Evolutionary conservation across 92 coral and sea anemone species (phyloP).

Genomic region (Metridium senile): DNA sequence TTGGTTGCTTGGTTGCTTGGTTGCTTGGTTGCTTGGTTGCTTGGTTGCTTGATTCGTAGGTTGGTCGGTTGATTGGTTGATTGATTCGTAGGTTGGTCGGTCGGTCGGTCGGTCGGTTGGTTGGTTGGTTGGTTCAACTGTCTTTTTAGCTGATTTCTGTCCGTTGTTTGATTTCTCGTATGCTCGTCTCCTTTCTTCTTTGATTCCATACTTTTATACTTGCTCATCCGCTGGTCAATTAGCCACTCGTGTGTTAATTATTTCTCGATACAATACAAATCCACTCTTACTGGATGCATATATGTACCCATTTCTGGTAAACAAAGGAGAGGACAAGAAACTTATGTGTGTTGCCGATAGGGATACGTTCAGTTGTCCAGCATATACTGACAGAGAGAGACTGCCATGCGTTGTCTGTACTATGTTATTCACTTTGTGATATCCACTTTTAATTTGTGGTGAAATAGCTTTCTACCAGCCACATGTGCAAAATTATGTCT

Average conservation of each 20-base stretch:
- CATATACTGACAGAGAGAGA: slow-evolving; percentile 73
- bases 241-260: not conserved
- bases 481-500: too few species aligned
- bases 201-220: too few species aligned
- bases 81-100: too few species aligned
- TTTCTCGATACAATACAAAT: not conserved
- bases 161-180: not conserved
- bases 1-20: too few species aligned
- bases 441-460: not conserved
- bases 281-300: not conserved
- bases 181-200: not conserved
- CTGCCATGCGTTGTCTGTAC: slow-evolving; percentile 88
- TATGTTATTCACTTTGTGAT: too few species aligned
- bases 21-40: too few species aligned
- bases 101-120: too few species aligned
- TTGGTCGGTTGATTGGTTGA: too few species aligned
- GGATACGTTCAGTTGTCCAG: slow-evolving; percentile 72
- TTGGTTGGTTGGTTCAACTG: too few species aligned
- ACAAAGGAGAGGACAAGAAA: slow-evolving; percentile 70
- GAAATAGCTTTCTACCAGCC: too few species aligned
- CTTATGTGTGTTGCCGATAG: slow-evolving; percentile 77
- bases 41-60: too few species aligned
- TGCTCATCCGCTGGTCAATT: not conserved
- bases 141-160: too few species aligned
- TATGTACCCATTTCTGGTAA: slow-evolving; percentile 32